Evolutionary conservation across 2,888 invertebrate species (phyloP), one percentile per base, ranked within the genome.

Genomic region (Auanema sp.): DNA sequence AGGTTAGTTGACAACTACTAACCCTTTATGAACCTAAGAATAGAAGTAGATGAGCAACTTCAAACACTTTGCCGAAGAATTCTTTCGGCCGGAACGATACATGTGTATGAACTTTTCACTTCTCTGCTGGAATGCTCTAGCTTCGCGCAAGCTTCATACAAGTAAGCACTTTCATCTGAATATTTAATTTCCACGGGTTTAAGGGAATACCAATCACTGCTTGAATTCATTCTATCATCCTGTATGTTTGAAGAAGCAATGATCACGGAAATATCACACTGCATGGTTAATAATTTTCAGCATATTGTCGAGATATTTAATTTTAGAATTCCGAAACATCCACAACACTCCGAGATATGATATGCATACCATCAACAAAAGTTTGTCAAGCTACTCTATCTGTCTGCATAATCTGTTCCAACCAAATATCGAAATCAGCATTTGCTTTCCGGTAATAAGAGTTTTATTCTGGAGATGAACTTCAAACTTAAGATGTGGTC

Each of bases 401-500:
- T 1, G 41, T 41, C 10, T 74, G 71, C 43, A 53, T 64, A 3
- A 59, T 60, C 0, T 74, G 71, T 42, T n/a, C 23, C 11, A 41
- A 47, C 1, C 43, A 59, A 12, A 54, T 69, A 23, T 52, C 55
- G 18, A 74, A 68, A 58, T 58, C 71, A 25, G 69, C 68, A 2
- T 71, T 68, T 42, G 63, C 59, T 5, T 69, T 66, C 42, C 49
- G 59, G 73, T 70, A 18, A 21, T n/a, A 16, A 49, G 16, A 49
- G 18, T n/a, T 58, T 53, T 56, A 6, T 24, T 24, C 8, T 10
- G 14, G 14, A 24, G 14, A 11, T 56, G 16, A 21, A 5, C 14
- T 16, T 53, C 12, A n/a, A 53, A 24, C 40, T 69, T 47, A 60
- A 73, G 73, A 49, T 74, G 74, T 47, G 74, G 74, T 12, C 74